These are phyloP conservation scores for Diorhabda elongata DNA, from an alignment of 1,140 invertebrate genomes.

Conservation along the genomic window DNA sequence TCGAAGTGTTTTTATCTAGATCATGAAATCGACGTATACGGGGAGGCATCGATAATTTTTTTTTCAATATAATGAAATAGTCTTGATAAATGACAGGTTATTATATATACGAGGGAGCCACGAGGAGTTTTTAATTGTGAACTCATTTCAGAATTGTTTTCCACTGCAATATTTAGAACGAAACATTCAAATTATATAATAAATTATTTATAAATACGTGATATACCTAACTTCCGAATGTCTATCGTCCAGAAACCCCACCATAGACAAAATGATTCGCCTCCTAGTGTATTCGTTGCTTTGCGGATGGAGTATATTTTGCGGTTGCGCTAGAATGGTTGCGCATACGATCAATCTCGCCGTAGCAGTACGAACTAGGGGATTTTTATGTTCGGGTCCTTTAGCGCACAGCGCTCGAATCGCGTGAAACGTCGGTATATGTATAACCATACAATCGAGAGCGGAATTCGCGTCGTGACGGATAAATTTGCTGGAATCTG, in stretches of 20 bases:
- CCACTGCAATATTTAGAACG: no score
- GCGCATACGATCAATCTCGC: slow-evolving; percentile 41
- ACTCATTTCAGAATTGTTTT: no score
- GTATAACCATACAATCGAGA: slow-evolving; percentile 56
- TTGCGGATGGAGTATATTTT: slow-evolving; percentile 34
- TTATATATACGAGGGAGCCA: no score
- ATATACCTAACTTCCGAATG: slow-evolving; percentile 39
- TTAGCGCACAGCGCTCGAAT: slow-evolving; percentile 42
- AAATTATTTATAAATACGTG: no score
- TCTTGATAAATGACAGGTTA: no score
- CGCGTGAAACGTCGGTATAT: slow-evolving; percentile 47
- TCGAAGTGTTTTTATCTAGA: no score
- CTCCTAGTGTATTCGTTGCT: slow-evolving; percentile 39
- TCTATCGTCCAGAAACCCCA: slow-evolving; percentile 42
- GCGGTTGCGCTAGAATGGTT: slow-evolving; percentile 38
- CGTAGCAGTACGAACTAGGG: slow-evolving; percentile 37
- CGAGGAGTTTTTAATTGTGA: no score
- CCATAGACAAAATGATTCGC: slow-evolving; percentile 38
- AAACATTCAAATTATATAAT: no score
- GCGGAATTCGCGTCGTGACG: slow-evolving; percentile 60
- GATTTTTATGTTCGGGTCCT: slow-evolving; percentile 45
- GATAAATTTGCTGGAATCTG: slow-evolving; percentile 64
- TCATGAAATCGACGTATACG: no score
- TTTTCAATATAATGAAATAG: no score
- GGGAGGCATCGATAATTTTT: no score